Percentiles rank a stretch among this genome's conserved stretches.
These are phyloP conservation scores for Scomberomorus guttatus DNA, from an alignment of 2,797 vertebrate genomes.

Conservation along the genomic window DNA sequence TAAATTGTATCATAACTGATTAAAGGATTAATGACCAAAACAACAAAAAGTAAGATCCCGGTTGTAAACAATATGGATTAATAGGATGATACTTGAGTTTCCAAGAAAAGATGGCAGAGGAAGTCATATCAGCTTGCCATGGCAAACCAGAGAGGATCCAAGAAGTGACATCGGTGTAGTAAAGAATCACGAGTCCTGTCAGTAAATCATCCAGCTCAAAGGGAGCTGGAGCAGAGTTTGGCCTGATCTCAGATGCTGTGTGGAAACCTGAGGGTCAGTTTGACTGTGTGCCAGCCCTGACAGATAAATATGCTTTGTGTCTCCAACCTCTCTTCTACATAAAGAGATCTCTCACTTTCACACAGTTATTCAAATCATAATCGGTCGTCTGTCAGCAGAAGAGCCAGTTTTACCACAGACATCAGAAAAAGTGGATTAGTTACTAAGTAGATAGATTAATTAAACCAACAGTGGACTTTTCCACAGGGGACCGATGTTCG, in stretches of 20 bases:
- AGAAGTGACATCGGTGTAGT: slow-evolving; percentile 40
- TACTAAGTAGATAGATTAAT: background rate
- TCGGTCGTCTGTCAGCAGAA: background rate
- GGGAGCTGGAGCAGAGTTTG: slow-evolving; percentile 58
- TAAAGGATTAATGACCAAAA: background rate
- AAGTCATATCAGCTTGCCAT: slow-evolving; percentile 53
- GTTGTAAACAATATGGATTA: background rate
- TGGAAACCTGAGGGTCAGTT: slow-evolving; percentile 62
- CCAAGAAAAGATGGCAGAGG: slow-evolving; percentile 34
- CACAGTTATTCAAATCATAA: slow-evolving; percentile 6
- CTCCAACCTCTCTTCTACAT: slow-evolving; percentile 57
- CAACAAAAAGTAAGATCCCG: background rate
- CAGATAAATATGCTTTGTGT: slow-evolving; percentile 67
- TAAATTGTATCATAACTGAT: background rate
- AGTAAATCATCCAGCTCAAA: slow-evolving; percentile 73
- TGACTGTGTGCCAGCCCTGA: slow-evolving; percentile 66
- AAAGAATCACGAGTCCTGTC: slow-evolving; percentile 52
- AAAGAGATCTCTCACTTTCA: slow-evolving; percentile 53
- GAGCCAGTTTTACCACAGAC: background rate
- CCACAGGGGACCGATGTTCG: too few species aligned
- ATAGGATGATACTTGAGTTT: slow-evolving; percentile 12
- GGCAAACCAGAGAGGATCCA: slow-evolving; percentile 38
- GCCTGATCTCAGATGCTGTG: slow-evolving; percentile 63
- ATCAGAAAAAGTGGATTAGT: background rate
- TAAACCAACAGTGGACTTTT: background rate